Percentiles rank a stretch among this genome's conserved stretches.
Evolutionary conservation across 30 jellyfish, hydroid and myxozoan species (phyloP).

Genomic region (Cassiopea andromeda): DNA sequence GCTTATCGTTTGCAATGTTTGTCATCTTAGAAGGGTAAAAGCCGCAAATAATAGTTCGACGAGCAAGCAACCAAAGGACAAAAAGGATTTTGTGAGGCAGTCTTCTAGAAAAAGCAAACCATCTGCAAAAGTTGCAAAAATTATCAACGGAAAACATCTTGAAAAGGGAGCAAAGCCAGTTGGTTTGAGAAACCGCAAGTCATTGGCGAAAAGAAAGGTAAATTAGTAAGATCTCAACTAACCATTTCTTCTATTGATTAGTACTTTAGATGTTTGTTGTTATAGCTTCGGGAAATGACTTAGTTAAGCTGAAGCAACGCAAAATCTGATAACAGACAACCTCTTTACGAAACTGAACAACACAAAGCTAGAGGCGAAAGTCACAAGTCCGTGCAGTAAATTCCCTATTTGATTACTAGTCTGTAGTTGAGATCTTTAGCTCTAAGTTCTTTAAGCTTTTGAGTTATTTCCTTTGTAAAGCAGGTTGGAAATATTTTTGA

Average conservation of each 20-base stretch:
- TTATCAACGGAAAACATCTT: constrained; percentile 51
- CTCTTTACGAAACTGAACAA: too few relatives aligned
- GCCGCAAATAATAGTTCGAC: constrained; percentile 13
- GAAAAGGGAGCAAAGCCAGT: constrained; percentile 56
- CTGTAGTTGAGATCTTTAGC: too few relatives aligned
- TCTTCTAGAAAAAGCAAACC: constrained; percentile 59
- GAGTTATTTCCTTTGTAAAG: too few relatives aligned
- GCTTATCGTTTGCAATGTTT: constrained; percentile 69
- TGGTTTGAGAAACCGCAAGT: constrained; percentile 58
- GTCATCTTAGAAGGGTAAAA: constrained; percentile 85
- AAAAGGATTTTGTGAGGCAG: constrained; percentile 51
- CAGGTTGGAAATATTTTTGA: too few relatives aligned
- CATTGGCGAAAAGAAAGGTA: constrained; percentile 64
- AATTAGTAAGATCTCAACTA: background rate
- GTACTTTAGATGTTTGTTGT: background rate
- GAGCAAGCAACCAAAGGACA: constrained; percentile 17
- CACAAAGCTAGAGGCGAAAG: too few relatives aligned
- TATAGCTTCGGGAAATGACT: background rate
- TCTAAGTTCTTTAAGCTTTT: too few relatives aligned
- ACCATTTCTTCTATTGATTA: background rate
- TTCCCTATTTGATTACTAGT: too few relatives aligned
- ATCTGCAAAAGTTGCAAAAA: constrained; percentile 41
- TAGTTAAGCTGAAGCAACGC: too few relatives aligned
- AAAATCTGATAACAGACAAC: too few relatives aligned
- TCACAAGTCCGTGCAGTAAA: too few relatives aligned